Evolutionary conservation across 1,140 invertebrate genomes (phyloP).

Genomic region (Danaus melanippus): DNA sequence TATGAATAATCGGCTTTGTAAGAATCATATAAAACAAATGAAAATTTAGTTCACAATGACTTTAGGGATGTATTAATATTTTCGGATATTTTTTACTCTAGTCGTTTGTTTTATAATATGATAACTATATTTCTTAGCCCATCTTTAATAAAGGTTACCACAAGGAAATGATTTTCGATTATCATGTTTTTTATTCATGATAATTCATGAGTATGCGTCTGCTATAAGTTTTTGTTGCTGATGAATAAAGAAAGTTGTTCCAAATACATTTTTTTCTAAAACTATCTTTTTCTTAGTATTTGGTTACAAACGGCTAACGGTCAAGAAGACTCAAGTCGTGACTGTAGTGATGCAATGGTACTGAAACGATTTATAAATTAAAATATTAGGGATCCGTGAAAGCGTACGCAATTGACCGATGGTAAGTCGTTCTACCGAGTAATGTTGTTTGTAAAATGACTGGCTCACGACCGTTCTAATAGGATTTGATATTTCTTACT

Average conservation of each 20-base stretch:
- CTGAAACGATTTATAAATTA: constrained; percentile 14
- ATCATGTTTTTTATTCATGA: too few relatives aligned
- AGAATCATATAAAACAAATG: too few relatives aligned
- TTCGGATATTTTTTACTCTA: too few relatives aligned
- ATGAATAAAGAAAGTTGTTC: background rate
- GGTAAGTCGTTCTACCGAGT: constrained; percentile 14
- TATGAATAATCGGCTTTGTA: too few relatives aligned
- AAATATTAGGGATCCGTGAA: constrained; percentile 16
- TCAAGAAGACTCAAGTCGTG: constrained; percentile 14
- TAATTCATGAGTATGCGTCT: too few relatives aligned
- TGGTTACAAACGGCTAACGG: constrained; percentile 11
- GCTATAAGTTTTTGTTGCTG: constrained; percentile 10
- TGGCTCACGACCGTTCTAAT: constrained; percentile 13
- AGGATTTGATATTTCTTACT: constrained; percentile 11
- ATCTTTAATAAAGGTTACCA: too few relatives aligned
- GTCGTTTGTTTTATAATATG: too few relatives aligned
- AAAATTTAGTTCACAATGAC: too few relatives aligned
- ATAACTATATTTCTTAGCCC: too few relatives aligned
- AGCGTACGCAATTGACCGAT: constrained; percentile 8
- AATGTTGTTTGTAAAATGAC: constrained; percentile 15
- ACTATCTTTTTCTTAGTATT: background rate
- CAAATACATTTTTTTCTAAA: background rate
- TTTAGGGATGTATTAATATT: too few relatives aligned
- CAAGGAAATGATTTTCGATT: too few relatives aligned
- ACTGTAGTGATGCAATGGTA: constrained; percentile 13